Evolutionary conservation across 1,140 invertebrate genomes (phyloP).

Genomic region (Drosophila ambigua): DNA sequence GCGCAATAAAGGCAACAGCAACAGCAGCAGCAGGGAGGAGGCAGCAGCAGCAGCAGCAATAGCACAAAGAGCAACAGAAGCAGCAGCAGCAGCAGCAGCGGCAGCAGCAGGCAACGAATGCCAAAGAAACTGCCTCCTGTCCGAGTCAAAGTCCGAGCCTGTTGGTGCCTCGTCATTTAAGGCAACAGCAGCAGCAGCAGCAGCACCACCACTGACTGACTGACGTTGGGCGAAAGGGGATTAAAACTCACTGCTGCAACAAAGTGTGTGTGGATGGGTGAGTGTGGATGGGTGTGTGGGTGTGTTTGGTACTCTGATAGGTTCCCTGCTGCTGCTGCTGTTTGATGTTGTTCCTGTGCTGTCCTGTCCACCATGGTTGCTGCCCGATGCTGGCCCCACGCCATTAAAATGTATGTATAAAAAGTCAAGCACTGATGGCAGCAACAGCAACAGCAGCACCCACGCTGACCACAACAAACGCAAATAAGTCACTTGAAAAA

Average conservation of each 20-base stretch:
- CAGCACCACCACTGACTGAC: conserved; percentile 6
- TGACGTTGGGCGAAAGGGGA: conserved; percentile 59
- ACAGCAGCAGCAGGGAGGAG: background rate
- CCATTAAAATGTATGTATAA: conserved; percentile 42
- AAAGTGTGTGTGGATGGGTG: conserved; percentile 16
- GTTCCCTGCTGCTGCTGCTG: conserved; percentile 10
- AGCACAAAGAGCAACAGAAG: conserved; percentile 3
- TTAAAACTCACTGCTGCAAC: conserved; percentile 72
- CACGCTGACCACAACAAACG: conserved; percentile 57
- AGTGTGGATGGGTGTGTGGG: conserved; percentile 18
- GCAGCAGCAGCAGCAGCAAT: conserved; percentile 18
- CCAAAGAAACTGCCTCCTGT: conserved; percentile 58
- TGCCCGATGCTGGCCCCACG: conserved; percentile 24
- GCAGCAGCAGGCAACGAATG: conserved; percentile 47
- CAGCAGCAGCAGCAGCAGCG: conserved; percentile 6
- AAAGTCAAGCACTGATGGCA: conserved; percentile 55
- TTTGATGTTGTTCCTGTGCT: conserved; percentile 44
- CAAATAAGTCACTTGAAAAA: conserved; percentile 64
- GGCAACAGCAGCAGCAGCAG: conserved; percentile 46
- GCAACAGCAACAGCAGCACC: conserved; percentile 19
- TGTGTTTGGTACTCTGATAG: background rate
- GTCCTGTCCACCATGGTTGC: conserved; percentile 21
- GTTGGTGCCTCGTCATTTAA: conserved; percentile 67
- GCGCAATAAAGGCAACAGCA: conserved; percentile 72
- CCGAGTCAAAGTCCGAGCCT: conserved; percentile 13